A percentile compares a stretch with the other conserved stretches of the same genome.
These are phyloP conservation scores for Polia nebulosa DNA, from an alignment of 2,888 invertebrate genomes.

Conservation along the genomic window DNA sequence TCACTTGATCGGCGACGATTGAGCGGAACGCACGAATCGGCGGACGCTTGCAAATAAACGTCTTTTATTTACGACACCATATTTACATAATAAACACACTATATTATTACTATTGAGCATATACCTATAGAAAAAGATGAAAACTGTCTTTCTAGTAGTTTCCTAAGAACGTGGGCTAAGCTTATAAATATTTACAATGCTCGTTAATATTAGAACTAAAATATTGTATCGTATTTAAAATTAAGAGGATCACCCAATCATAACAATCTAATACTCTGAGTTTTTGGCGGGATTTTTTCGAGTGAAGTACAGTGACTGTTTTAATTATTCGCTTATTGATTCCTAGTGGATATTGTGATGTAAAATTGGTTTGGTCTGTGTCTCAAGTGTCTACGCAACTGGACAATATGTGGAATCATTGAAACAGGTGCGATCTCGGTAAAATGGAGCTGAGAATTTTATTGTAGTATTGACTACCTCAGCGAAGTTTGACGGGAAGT, in stretches of 20 bases:
- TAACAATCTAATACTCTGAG: background rate
- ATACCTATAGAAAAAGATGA: background rate
- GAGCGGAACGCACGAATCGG: conserved; percentile 60
- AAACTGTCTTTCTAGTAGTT: background rate
- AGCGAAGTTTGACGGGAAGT: too few species aligned
- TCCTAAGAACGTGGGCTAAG: background rate
- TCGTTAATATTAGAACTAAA: background rate
- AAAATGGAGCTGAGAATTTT: too few species aligned
- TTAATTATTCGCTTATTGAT: too few species aligned
- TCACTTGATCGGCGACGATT: conserved; percentile 58
- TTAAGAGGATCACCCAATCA: background rate
- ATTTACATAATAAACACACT: conserved; percentile 11
- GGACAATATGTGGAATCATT: too few species aligned
- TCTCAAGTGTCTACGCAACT: too few species aligned
- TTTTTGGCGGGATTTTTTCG: too few species aligned
- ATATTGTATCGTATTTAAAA: too few species aligned
- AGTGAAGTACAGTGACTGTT: too few species aligned
- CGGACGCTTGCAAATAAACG: conserved; percentile 58
- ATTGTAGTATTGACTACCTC: too few species aligned
- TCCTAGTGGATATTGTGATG: too few species aligned
- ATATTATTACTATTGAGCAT: background rate
- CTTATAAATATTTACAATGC: background rate
- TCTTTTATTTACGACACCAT: conserved; percentile 36
- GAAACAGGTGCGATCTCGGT: too few species aligned
- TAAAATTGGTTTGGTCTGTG: too few species aligned